Conservation (phyloP, 1,140 invertebrate genomes). For the Drosophila watanabei region DNA sequence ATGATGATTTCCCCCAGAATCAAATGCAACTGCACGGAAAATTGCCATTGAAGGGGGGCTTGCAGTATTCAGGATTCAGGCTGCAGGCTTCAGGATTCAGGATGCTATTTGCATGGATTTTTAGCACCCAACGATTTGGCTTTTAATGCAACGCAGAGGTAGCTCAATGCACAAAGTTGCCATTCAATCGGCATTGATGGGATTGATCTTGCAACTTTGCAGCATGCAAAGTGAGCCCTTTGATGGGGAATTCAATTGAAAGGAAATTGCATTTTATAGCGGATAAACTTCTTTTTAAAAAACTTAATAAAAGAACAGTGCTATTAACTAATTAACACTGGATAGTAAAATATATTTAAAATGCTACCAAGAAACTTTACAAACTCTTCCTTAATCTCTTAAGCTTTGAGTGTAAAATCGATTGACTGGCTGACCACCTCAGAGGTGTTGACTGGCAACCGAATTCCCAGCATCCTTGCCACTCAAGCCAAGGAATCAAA, state of each 20-base stretch:
- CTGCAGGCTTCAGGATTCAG: conserved; percentile 3
- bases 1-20: conserved; percentile 23
- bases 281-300: neutral
- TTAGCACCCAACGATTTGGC: conserved; percentile 58
- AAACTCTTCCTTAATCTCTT: neutral
- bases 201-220: conserved; percentile 46
- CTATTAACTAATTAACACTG: neutral
- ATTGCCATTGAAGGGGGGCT: conserved; percentile 50
- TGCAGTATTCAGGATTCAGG: neutral
- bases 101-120: conserved; percentile 69
- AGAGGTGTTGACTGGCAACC: conserved; percentile 33
- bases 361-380: too few relatives aligned
- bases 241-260: neutral
- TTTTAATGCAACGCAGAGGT: conserved; percentile 61
- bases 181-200: conserved; percentile 62
- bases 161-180: conserved; percentile 59
- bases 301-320: fast-evolving
- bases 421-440: conserved; percentile 35
- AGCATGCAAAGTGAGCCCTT: conserved; percentile 25
- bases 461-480: conserved; percentile 20
- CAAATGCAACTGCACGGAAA: conserved; percentile 74
- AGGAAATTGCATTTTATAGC: conserved; percentile 1
- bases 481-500: conserved; percentile 27
- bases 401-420: conserved; percentile 10
- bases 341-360: neutral